These are phyloP conservation scores for Helostoma temminkii DNA, from an alignment of 2,797 vertebrate genomes.

Conservation along the genomic window DNA sequence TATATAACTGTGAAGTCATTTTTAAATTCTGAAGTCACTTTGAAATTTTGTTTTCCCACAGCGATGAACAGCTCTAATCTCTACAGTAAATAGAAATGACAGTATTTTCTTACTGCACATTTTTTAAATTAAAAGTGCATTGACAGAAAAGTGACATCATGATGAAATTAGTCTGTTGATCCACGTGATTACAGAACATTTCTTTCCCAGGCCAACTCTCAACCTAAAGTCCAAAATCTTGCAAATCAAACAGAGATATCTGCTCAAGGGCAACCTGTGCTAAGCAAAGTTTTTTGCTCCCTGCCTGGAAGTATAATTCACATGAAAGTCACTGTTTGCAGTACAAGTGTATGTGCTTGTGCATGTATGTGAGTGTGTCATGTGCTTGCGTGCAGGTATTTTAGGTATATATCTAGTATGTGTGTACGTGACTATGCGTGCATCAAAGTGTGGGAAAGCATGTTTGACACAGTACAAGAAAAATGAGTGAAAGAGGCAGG, in stretches of 20 bases:
- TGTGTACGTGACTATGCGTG: slow-evolving; percentile 15
- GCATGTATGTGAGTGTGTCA: slow-evolving; percentile 27
- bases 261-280: slow-evolving; percentile 75
- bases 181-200: slow-evolving; percentile 66
- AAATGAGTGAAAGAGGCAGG: background rate
- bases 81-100: background rate
- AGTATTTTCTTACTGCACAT: background rate
- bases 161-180: slow-evolving; percentile 51
- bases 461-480: background rate
- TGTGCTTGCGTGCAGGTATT: slow-evolving; percentile 34
- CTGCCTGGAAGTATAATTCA: slow-evolving; percentile 79
- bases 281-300: slow-evolving; percentile 82
- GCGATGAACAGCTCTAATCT: background rate
- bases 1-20: background rate
- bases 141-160: slow-evolving; percentile 57
- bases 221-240: slow-evolving; percentile 76
- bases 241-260: slow-evolving; percentile 82
- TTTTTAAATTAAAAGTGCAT: background rate
- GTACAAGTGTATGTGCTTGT: slow-evolving; percentile 44
- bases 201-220: slow-evolving; percentile 69
- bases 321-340: slow-evolving; percentile 67
- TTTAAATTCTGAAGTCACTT: background rate
- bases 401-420: background rate
- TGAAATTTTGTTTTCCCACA: background rate
- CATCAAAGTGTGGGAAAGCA: background rate